Evolutionary conservation across 35 echinoderm and acorn worm genomes (phyloP).

Genomic region (Lytechinus pictus): DNA sequence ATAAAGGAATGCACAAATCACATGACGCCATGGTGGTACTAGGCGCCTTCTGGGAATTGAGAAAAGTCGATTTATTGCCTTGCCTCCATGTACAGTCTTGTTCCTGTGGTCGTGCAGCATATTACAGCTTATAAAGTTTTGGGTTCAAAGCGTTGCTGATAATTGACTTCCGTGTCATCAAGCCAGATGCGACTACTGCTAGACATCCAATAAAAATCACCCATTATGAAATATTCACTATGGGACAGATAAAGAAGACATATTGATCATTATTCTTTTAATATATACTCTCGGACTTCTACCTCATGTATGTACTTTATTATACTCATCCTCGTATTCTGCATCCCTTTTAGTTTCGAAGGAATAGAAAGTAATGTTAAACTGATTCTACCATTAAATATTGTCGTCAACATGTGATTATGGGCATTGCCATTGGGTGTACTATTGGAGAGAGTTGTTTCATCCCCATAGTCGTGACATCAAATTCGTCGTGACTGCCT

Average conservation of each 20-base stretch:
- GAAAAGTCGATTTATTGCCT: neutral
- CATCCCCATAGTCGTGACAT: too few relatives aligned
- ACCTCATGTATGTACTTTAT: too few relatives aligned
- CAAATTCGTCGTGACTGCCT: too few relatives aligned
- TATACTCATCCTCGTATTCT: too few relatives aligned
- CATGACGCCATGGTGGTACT: neutral
- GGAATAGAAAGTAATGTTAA: too few relatives aligned
- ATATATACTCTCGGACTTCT: too few relatives aligned
- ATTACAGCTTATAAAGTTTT: neutral
- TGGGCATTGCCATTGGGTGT: too few relatives aligned
- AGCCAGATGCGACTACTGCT: neutral
- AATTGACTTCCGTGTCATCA: neutral
- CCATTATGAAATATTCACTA: neutral
- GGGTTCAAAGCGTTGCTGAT: neutral
- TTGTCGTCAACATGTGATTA: too few relatives aligned
- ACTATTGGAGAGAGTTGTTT: too few relatives aligned
- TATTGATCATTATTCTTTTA: too few relatives aligned
- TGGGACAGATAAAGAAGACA: neutral
- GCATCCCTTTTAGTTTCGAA: too few relatives aligned
- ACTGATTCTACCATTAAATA: too few relatives aligned
- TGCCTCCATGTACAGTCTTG: neutral
- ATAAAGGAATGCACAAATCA: slow-evolving; percentile 17
- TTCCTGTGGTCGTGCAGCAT: neutral
- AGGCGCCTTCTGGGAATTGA: slow-evolving; percentile 1
- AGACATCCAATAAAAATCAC: neutral